These are phyloP conservation scores for Pinna nobilis DNA, from an alignment of 1,140 invertebrate species.

Conservation along the genomic window DNA sequence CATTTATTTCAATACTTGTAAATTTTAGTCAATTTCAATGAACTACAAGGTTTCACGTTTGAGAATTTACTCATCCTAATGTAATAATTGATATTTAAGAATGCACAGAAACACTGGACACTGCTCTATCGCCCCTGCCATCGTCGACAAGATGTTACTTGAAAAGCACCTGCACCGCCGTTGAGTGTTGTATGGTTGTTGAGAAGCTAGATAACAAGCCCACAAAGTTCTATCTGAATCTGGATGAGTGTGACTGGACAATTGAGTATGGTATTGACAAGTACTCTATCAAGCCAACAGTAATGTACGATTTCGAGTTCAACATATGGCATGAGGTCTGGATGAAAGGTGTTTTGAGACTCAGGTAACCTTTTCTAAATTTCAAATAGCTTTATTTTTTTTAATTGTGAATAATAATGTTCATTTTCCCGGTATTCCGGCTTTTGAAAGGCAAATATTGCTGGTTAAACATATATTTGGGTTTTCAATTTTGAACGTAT, in stretches of 20 bases:
- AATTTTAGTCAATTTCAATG: no score
- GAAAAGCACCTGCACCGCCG: slow-evolving; percentile 1
- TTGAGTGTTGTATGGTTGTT: slow-evolving; percentile 18
- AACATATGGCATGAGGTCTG: slow-evolving; percentile 5
- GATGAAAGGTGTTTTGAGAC: slow-evolving; percentile 12
- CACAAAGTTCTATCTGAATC: slow-evolving; percentile 10
- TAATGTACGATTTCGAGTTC: slow-evolving; percentile 8
- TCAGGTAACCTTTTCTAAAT: no score
- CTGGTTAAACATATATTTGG: no score
- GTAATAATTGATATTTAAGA: no score
- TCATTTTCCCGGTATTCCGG: no score
- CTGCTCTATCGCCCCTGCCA: background rate
- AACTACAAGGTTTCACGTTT: no score
- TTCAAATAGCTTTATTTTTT: no score
- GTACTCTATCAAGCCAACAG: background rate
- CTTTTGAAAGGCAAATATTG: no score
- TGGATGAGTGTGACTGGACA: slow-evolving; percentile 24
- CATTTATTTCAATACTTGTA: no score
- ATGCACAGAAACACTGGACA: background rate
- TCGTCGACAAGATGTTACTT: slow-evolving; percentile 4
- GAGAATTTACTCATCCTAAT: no score
- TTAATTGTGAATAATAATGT: no score
- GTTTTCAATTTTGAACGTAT: no score
- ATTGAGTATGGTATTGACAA: slow-evolving; percentile 28
- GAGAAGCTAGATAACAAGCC: slow-evolving; percentile 3